phyloP scores from a whole-genome alignment of 2,888 invertebrate genomes.

The Antheraea yamamai region DNA sequence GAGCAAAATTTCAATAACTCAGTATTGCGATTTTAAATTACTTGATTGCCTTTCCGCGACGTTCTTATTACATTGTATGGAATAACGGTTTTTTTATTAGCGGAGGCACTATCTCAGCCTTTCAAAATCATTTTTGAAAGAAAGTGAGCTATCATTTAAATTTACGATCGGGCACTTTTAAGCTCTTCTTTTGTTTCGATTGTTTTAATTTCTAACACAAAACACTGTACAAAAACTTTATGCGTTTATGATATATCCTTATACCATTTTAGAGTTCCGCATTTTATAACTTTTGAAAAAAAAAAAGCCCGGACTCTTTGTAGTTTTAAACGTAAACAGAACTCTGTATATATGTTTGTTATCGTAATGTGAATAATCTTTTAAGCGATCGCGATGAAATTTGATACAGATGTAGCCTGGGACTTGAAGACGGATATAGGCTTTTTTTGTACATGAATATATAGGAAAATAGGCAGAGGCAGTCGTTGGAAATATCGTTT shows the following conservation, averaged over 20 bases:
- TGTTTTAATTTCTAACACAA: neutral
- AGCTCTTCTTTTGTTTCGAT: neutral
- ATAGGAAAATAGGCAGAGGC: too few relatives aligned
- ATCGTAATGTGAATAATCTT: neutral
- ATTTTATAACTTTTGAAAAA: neutral
- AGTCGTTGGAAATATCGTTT: too few relatives aligned
- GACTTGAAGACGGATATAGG: too few relatives aligned
- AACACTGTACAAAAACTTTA: neutral
- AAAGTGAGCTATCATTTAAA: neutral
- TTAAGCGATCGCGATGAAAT: too few relatives aligned
- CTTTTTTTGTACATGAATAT: too few relatives aligned
- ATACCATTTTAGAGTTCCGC: neutral
- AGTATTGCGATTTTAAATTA: neutral
- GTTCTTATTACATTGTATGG: neutral
- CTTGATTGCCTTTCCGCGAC: neutral
- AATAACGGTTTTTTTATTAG: neutral
- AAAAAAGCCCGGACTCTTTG: neutral
- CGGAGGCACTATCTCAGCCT: neutral
- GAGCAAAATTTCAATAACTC: neutral
- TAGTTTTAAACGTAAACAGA: neutral
- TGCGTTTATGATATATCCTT: neutral
- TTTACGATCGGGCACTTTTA: neutral
- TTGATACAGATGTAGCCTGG: too few relatives aligned
- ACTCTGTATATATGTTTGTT: neutral
- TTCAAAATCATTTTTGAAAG: neutral